Base-by-base conservation (phyloP, 2,797 vertebrate genomes). In the Austrolebias charrua region DNA sequence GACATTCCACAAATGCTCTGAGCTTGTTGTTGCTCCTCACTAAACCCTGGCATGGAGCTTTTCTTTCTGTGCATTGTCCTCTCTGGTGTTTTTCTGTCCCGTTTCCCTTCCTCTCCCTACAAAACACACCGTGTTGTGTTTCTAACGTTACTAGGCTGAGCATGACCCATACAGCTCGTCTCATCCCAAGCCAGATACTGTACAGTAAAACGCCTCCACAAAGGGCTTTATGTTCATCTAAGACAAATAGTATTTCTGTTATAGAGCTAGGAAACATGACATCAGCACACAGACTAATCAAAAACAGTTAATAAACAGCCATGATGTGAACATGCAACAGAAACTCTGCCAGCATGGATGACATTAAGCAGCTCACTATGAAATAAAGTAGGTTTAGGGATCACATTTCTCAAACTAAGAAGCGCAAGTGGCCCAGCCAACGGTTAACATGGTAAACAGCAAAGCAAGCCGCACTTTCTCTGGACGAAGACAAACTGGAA, bases 21-120 rank as follows among this genome's bases (percentile, higher is more conserved):
- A 66, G 56, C 50, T 63, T 60, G 57, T 65, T 74, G 43, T 40
- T 75, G 60, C 63, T 71, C 63, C 54, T 64, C 49, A 29, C 52
- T 45, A 63, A 81, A 60, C 69, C 31, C 9, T 2, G 1, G 59
- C 60, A 33, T 76, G 60, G 12, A 51, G 66, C 69, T 69, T 76
- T 79, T 78, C 67, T 68, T 45, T 75, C 63, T 46, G 40, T 51
- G 49, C 58, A 76, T 76, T 76, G 65, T 84, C 20, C 58, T 75
- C 50, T 66, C 33, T 33, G 56, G 31, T 70, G 69, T 85, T 81
- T 75, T 72, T 81, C 67, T 66, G 24, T 61, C 42, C 55, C 31
- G 16, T 81, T 74, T 85, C 62, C 66, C 72, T 74, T 77, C 74
- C 16, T 55, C 76, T 82, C 85, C 70, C 82, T 81, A 72, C 67